A percentile compares a stretch with the other conserved stretches of the same genome.
phyloP scores from a whole-genome alignment of 2,113 vertebrate species.

The Cnemophilus loriae region DNA sequence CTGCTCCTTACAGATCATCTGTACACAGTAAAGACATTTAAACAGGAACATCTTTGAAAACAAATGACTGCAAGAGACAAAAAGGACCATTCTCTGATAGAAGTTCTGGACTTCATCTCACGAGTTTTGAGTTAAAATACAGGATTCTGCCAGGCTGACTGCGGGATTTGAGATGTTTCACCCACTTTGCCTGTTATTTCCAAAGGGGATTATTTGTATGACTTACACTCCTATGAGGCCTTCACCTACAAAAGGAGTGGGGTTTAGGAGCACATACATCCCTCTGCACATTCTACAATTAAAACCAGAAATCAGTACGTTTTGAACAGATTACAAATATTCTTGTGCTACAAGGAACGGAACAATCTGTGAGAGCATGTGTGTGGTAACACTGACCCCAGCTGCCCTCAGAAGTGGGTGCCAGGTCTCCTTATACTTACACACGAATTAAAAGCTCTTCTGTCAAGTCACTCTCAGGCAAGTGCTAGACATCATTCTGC shows the following conservation, averaged over 20 bases:
- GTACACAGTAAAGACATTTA: not conserved
- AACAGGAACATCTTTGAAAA: not conserved
- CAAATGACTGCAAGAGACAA: not conserved
- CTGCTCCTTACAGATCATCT: not conserved
- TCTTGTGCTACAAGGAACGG: not conserved
- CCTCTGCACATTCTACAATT: not conserved
- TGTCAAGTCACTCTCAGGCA: not conserved
- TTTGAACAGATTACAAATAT: not conserved
- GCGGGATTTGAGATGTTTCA: not conserved
- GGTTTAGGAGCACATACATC: not conserved
- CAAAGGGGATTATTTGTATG: not conserved
- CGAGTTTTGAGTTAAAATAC: not conserved
- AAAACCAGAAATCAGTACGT: not conserved
- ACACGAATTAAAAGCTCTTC: not conserved
- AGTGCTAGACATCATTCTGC: not conserved
- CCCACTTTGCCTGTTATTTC: not conserved
- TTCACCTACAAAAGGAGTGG: not conserved
- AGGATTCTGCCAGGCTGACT: not conserved
- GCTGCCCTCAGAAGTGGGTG: not conserved
- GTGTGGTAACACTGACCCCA: not conserved
- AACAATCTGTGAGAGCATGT: not conserved
- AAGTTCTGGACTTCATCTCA: not conserved
- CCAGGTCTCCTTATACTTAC: not conserved
- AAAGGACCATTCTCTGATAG: not conserved
- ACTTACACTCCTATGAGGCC: not conserved